phyloP scores from a whole-genome alignment of 2,888 invertebrate genomes.

The Serripes groenlandicus region DNA sequence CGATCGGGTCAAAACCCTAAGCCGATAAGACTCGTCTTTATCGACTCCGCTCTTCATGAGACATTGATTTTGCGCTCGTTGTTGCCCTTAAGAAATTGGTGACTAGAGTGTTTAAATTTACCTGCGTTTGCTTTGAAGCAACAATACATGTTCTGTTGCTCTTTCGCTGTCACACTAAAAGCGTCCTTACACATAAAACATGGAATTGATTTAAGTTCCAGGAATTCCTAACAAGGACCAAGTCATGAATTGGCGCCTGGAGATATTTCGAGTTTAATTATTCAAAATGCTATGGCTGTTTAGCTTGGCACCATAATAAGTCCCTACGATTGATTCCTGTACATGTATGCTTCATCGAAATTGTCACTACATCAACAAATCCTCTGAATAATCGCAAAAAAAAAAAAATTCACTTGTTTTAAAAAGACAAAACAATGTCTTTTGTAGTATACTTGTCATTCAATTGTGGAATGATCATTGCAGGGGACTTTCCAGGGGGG shows the following conservation, averaged over 20 bases:
- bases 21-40: constrained; percentile 62
- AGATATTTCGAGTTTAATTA: not conserved
- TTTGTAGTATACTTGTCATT: no score
- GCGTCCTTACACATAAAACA: not conserved
- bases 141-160: not conserved
- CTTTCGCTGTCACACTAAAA: not conserved
- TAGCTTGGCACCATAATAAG: no score
- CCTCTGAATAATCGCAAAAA: no score
- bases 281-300: no score
- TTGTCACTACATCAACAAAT: no score
- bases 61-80: constrained; percentile 46
- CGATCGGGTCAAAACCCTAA: constrained; percentile 49
- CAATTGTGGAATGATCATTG: no score
- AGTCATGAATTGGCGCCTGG: not conserved
- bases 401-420: no score
- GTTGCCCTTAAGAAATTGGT: not conserved
- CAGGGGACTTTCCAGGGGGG: no score
- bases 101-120: constrained; percentile 16
- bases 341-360: no score
- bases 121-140: constrained; percentile 25
- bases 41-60: constrained; percentile 48
- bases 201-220: constrained; percentile 10
- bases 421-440: no score
- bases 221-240: not conserved
- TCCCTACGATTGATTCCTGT: no score